These are phyloP conservation scores for Poecilia gillii DNA, from an alignment of 2,797 vertebrate genomes.

Conservation along the genomic window DNA sequence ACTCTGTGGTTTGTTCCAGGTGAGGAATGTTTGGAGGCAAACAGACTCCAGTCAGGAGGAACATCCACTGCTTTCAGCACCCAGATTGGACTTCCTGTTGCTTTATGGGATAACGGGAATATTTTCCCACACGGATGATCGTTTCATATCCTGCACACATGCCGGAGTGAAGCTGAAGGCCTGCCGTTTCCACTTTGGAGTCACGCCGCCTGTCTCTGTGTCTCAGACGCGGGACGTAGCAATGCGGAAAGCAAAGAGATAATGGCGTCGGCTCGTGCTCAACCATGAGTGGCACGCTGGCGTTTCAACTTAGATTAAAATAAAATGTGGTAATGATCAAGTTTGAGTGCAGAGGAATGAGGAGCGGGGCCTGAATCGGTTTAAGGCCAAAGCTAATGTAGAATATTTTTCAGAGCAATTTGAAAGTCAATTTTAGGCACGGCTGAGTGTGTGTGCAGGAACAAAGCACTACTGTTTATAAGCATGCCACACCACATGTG, in stretches of 20 bases:
- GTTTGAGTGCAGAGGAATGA: slow-evolving; percentile 23
- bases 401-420: slow-evolving; percentile 17
- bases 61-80: slow-evolving; percentile 43
- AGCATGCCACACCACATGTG: neutral
- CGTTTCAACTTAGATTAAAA: slow-evolving; percentile 32
- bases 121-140: slow-evolving; percentile 48
- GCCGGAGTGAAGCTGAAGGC: slow-evolving; percentile 27
- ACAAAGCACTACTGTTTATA: slow-evolving; percentile 13
- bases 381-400: slow-evolving; percentile 6
- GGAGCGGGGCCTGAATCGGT: slow-evolving; percentile 24
- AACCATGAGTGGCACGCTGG: slow-evolving; percentile 18
- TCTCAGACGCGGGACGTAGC: neutral
- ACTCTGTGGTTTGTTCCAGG: slow-evolving; percentile 31
- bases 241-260: slow-evolving; percentile 11
- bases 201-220: slow-evolving; percentile 9
- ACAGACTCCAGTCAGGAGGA: slow-evolving; percentile 8
- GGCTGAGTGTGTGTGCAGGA: neutral
- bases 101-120: slow-evolving; percentile 53
- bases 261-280: slow-evolving; percentile 12
- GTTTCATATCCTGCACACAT: slow-evolving; percentile 60
- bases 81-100: slow-evolving; percentile 68
- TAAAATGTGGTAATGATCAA: slow-evolving; percentile 22
- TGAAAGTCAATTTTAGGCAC: neutral
- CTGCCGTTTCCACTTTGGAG: slow-evolving; percentile 37
- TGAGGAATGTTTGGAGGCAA: slow-evolving; percentile 38